Base-by-base conservation (phyloP, 2,797 vertebrate genomes). In the Ceyx erithaca region DNA sequence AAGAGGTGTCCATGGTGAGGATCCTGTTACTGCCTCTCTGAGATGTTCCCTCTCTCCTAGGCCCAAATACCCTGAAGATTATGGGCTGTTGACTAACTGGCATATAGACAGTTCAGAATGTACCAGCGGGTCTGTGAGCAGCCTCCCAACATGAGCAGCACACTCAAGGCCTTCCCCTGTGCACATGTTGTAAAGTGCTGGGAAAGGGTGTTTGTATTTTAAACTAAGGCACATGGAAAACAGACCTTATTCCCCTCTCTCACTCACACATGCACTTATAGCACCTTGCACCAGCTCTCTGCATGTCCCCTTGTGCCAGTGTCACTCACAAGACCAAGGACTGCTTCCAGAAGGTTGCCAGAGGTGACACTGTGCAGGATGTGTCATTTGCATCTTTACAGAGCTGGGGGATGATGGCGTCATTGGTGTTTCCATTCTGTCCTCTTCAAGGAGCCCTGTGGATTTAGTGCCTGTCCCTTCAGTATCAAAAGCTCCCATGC, bases 21-120 rank as follows among this genome's bases (percentile, higher is more conserved):
- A 20, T 40, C n/a, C 28, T 80, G 8, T 23, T 46, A 9, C n/a
- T 31, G 40, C 5, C 20, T 13, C 18, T 18, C 67, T 58, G 23
- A 31, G 5, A 59, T 2, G 1, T 45, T 37, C 8, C 22, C 9
- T 73, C 31, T 58, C 20, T 80, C 33, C 40, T 46, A 80, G 86
- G 20, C 11, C 28, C 5, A 1, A 2, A 4, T 0, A 3, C 19
- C 0, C 1, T 51, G 1, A 4, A 51, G 10, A 13, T 6, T 64
- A 51, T 0, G 3, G 4, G 1, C 7, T 70, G 17, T 40, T 16
- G 51, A 1, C 1, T 37, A 12, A 6, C 0, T 4, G n/a, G 35
- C 18, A 12, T 6, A 51, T 14, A 8, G 4, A 31, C 7, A 4
- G 1, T 20, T 5, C 23, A 14, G 5, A 10, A 16, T 82, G 79